Base-by-base conservation (phyloP, 1,140 invertebrate species). In the Plectrocnemia conspersa region DNA sequence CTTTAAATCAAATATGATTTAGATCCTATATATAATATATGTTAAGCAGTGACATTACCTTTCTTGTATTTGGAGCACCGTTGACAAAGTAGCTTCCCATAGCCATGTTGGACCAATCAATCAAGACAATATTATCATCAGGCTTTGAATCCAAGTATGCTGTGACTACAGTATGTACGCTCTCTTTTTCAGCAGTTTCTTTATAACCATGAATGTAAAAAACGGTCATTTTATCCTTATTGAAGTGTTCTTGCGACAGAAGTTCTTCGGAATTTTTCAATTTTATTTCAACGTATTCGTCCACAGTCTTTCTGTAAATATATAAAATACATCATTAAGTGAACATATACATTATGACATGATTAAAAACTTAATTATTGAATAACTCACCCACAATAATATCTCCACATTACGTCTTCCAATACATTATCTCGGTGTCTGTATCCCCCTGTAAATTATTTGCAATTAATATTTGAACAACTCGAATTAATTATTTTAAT, bases 181-280 rank as follows among this genome's bases (percentile, higher is more conserved):
- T 79, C 60, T 80, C 76, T 46, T 78, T 71, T 59, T 77, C 72
- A 0, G 76, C 73, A 25, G 75, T 73, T 56, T 81, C 79, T 42
- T 79, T 68, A 60, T 77, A 81, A 6, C 79, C 79, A 60, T 81
- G 79, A 40, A 79, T 68, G 66, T 81, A 81, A 0, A 81, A 50
- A 2, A 79, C 75, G 1, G 77, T 79, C 13, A 76, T 72, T 50
- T 71, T 74, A 24, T 59, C 61, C 54, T 69, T 72, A 50, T 77
- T 70, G 56, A 80, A 79, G 52, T 76, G 69, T 50, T 69, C 68
- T 55, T 76, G 59, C 1, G 70, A 66, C 2, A 75, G 53, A 1
- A 76, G 54, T 2, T 64, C 64, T 11, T 44, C 44, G 3, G 71
- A 69, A 52, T 73, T 67, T 24, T 47, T 64, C 11, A 76, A 64